Evolutionary conservation across 2,797 vertebrate genomes (phyloP), one percentile per base, ranked within the genome.

Genomic region (Cirrhinus mrigala): DNA sequence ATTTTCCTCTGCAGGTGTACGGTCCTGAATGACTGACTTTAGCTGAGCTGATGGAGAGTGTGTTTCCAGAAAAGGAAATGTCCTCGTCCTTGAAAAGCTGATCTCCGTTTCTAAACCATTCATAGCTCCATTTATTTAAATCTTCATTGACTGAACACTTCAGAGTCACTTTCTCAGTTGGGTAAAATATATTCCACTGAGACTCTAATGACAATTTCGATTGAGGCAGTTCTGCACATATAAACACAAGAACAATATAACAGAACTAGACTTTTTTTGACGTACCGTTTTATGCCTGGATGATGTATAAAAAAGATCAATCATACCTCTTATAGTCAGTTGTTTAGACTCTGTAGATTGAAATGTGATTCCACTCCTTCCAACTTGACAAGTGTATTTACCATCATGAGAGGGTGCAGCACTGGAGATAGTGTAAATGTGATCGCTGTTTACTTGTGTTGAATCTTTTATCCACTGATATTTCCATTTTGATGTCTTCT

Each of bases 161-260:
- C 82, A 89, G 52, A 33, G 3, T 87, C 15, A 89, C 70, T 62
- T n/a, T 76, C 44, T 89, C 89, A 68, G 24, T 74, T 18, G 46
- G 64, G 74, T 84, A 89, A 40, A 88, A 84, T 16, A 29, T 14
- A 12, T 50, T 66, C 86, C 86, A 87, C 11, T 24, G 0, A 58
- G 70, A 52, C 14, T 15, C 3, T 18, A 48, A 11, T 37, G 10
- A 68, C 20, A 84, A 12, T 66, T 50, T 4, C 14, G 2, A 3
- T 3, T 29, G 8, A 81, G 78, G 54, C 0, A 6, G 73, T 0
- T 40, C 76, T 75, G 52, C 2, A 40, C 0, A 54, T 52, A 56
- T 3, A 78, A 58, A 58, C 40, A 44, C 40, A 27, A 40, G 2
- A 54, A 5, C 16, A 64, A 3, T 27, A 29, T 29, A 69, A 44